These are phyloP conservation scores for Pyrrhosoma nymphula DNA, from an alignment of 2,888 invertebrate species.

Conservation along the genomic window DNA sequence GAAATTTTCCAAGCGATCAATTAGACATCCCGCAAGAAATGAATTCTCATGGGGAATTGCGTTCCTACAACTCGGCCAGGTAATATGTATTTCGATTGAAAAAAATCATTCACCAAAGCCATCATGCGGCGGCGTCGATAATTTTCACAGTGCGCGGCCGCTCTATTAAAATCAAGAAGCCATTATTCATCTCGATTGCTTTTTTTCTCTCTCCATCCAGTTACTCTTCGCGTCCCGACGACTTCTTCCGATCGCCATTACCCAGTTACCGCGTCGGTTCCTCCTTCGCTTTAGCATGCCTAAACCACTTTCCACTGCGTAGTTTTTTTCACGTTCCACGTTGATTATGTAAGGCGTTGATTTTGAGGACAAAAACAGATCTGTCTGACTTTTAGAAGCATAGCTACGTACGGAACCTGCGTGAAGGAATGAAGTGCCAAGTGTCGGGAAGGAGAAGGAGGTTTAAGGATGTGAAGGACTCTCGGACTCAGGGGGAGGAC, in stretches of 20 bases:
- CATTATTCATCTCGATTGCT: not conserved
- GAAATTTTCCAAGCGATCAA: slow-evolving; percentile 25
- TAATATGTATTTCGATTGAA: not conserved
- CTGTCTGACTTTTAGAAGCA: slow-evolving; percentile 17
- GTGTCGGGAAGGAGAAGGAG: not conserved
- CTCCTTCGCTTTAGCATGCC: slow-evolving; percentile 23
- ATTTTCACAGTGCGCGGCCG: slow-evolving; percentile 4
- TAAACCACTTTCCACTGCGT: slow-evolving; percentile 1
- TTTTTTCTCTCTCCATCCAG: not conserved
- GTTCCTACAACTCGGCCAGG: not conserved
- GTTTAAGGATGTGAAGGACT: not conserved
- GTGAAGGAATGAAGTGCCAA: not conserved
- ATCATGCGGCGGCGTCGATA: slow-evolving; percentile 20
- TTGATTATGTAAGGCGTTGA: slow-evolving; percentile 51
- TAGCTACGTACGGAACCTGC: not conserved
- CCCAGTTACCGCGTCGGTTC: slow-evolving; percentile 25
- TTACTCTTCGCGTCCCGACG: not conserved
- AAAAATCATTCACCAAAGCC: not conserved
- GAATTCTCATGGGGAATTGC: not conserved
- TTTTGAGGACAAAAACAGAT: slow-evolving; percentile 54
- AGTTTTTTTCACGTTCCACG: not conserved
- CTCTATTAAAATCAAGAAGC: slow-evolving; percentile 37
- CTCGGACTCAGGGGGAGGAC: not conserved
- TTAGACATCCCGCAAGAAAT: not conserved
- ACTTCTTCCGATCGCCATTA: not conserved